Base-by-base conservation (phyloP, 2,797 vertebrate genomes). In the Coilia nasus region DNA sequence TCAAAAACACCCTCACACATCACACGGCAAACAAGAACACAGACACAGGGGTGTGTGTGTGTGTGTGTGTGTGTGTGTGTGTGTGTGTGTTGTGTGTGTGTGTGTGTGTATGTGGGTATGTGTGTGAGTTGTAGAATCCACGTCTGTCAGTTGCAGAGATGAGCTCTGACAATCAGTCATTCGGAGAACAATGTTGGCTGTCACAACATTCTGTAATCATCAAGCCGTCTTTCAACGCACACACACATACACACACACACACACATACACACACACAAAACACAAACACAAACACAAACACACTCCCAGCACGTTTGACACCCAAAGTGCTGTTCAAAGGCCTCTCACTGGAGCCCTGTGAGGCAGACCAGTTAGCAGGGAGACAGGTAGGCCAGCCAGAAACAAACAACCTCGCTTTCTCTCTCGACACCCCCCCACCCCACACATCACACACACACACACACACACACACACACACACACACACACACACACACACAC, bases 181-280 rank as follows among this genome's bases (percentile, higher is more conserved):
- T 92, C 91, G 91, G 91, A 93, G 93, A 94, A 94, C 94, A 95
- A 94, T 94, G 93, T 94, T 94, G 93, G 92, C 93, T 88, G 93
- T 94, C 94, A 93, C 89, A 88, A 91, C 91, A 89, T 89, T 56
- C 94, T 94, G 92, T 95, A 94, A 95, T 95, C 95, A 94, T 90
- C 92, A 91, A 83, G 83, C 85, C 93, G 93, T 92, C 93, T 91
- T 85, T 95, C 91, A 93, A 90, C 94, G 94, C 93, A 92, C 91
- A 67, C 64, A 71, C 25, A 71, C 14, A 71, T 15, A 71, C 64
- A 31, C 25, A 71, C 11, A 35, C 64, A 35, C 25, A 71, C 64
- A 35, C 64, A 71, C 64, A 54, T 9, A 14, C 50, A 54, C 54
- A 59, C 81, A 31, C 81, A 35, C 56, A 60, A 59, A 28, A 60